phyloP scores from a whole-genome alignment of 1,140 invertebrate genomes.

The Drosophila setifemur region DNA sequence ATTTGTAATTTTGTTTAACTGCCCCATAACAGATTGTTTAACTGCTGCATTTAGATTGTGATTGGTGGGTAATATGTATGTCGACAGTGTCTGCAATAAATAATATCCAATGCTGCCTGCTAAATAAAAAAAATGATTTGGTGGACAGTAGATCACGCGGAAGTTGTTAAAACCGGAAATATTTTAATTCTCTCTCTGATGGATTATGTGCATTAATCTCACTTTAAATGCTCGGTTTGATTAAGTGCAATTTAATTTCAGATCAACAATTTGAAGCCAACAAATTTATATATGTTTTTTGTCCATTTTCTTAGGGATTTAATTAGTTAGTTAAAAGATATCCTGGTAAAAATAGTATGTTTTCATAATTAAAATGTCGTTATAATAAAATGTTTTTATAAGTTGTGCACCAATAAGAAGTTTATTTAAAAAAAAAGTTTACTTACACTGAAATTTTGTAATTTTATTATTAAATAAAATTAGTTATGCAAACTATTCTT shows the following conservation, averaged over 20 bases:
- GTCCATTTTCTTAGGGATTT: no score
- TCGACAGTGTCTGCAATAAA: constrained; percentile 6
- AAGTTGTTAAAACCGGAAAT: constrained; percentile 3
- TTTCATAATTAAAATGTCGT: no score
- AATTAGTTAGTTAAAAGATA: no score
- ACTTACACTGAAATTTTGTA: no score
- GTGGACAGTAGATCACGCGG: constrained; percentile 1
- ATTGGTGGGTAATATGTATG: constrained; percentile 1
- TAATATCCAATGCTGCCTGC: background rate
- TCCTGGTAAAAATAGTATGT: no score
- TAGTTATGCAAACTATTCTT: no score
- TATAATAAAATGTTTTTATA: no score
- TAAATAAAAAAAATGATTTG: background rate
- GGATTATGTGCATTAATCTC: constrained; percentile 8
- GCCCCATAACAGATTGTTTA: constrained; percentile 27
- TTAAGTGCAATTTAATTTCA: constrained; percentile 13
- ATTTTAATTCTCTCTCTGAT: constrained; percentile 10
- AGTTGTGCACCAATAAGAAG: no score
- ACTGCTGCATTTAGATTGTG: constrained; percentile 10
- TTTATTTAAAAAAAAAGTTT: no score
- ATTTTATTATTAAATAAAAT: no score
- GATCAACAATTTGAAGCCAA: background rate
- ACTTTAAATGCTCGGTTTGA: background rate
- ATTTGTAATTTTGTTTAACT: background rate
- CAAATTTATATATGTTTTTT: no score